phyloP scores from a whole-genome alignment of 2,888 invertebrate genomes.

The Syritta pipiens region DNA sequence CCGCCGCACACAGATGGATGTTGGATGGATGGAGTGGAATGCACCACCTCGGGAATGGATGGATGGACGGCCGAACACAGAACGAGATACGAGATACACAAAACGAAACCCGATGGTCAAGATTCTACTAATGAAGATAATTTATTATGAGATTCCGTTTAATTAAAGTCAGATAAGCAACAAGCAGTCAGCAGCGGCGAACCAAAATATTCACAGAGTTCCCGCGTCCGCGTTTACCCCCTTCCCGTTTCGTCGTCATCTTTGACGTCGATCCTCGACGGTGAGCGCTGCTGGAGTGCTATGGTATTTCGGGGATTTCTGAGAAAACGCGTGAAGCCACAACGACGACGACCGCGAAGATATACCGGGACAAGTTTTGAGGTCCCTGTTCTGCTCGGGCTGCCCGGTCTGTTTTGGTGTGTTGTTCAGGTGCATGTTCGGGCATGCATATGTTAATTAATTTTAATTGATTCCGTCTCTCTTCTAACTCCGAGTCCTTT shows the following conservation, averaged over 20 bases:
- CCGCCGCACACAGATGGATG: background rate
- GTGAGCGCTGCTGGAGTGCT: conserved; percentile 32
- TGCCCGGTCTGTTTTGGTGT: conserved; percentile 8
- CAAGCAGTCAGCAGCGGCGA: conserved; percentile 61
- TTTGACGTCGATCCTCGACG: background rate
- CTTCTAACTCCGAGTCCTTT: conserved; percentile 43
- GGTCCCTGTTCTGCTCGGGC: conserved; percentile 5
- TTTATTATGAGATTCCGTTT: conserved; percentile 80
- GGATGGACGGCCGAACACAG: conserved; percentile 18
- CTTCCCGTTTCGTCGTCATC: background rate
- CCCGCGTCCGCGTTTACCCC: background rate
- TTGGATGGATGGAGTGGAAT: conserved; percentile 13
- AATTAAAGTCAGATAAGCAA: conserved; percentile 79
- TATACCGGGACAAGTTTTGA: conserved; percentile 35
- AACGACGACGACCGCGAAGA: too few relatives aligned
- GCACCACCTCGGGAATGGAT: conserved; percentile 41
- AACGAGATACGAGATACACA: conserved; percentile 50
- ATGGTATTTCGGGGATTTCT: conserved; percentile 67
- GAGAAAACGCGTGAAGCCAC: conserved; percentile 42
- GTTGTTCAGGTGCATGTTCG: conserved; percentile 66
- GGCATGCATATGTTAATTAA: conserved; percentile 72
- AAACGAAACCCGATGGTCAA: conserved; percentile 71
- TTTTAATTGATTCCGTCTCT: conserved; percentile 71
- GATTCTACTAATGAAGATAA: conserved; percentile 78
- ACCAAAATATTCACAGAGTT: conserved; percentile 59